Evolutionary conservation across 2,113 vertebrate species (phyloP).

Genomic region (Vulpes lagopus): DNA sequence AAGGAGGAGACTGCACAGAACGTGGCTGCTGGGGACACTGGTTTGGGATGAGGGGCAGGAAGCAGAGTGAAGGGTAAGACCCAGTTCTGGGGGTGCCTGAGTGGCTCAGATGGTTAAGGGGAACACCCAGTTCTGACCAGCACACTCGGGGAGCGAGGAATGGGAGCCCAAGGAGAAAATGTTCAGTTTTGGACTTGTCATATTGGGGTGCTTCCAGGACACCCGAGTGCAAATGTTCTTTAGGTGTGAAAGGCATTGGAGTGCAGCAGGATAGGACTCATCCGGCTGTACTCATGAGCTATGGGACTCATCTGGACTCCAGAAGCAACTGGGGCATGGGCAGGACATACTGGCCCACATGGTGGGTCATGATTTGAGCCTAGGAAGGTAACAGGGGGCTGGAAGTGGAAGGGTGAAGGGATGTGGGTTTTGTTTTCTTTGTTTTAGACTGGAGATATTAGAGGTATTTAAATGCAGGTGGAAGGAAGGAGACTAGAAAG

Average conservation of each 20-base stretch:
- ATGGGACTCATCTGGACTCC: neutral
- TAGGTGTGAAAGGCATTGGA: neutral
- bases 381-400: neutral
- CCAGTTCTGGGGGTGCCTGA: neutral
- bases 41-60: neutral
- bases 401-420: neutral
- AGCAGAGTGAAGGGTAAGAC: neutral
- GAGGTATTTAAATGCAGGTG: slow-evolving; percentile 49
- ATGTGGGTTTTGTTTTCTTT: neutral
- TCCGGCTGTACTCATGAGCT: too few species aligned
- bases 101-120: neutral
- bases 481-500: neutral
- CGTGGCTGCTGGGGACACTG: neutral
- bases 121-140: neutral
- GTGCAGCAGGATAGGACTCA: too few species aligned
- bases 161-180: neutral
- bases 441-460: neutral
- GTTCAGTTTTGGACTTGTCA: neutral
- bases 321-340: neutral
- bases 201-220: neutral
- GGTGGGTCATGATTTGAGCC: neutral
- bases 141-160: accelerated
- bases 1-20: neutral
- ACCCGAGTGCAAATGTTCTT: neutral
- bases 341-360: too few species aligned